Percentiles rank a stretch among this genome's conserved stretches.
phyloP scores from a whole-genome alignment of 2,113 vertebrate species.

The Phainopepla nitens region DNA sequence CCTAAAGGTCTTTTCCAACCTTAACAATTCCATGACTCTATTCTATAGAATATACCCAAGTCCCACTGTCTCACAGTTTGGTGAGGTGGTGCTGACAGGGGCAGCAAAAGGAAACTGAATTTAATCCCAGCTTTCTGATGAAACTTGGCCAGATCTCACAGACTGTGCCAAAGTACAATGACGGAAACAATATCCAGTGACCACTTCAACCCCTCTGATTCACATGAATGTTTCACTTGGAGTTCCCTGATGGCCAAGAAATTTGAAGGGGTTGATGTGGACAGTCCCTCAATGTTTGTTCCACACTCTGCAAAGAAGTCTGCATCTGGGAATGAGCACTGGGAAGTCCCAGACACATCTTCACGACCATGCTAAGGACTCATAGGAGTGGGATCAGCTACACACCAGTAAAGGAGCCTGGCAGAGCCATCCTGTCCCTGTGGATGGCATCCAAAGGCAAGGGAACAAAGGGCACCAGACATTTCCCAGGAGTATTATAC shows the following conservation, averaged over 20 bases:
- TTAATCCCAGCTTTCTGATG: not conserved
- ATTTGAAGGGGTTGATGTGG: not conserved
- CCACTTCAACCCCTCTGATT: not conserved
- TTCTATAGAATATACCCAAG: not conserved
- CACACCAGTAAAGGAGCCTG: not conserved
- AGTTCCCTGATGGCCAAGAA: not conserved
- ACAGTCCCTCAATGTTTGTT: not conserved
- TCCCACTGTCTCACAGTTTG: not conserved
- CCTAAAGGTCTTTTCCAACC: not conserved
- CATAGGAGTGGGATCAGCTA: not conserved
- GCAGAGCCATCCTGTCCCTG: not conserved
- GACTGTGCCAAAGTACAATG: not conserved
- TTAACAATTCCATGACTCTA: not conserved
- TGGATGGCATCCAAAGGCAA: not conserved
- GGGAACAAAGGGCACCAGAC: not conserved
- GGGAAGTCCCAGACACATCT: not conserved
- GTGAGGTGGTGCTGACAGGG: not conserved
- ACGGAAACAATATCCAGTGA: not conserved
- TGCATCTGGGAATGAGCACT: not conserved
- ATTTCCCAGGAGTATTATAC: not conserved
- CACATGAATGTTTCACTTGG: not conserved
- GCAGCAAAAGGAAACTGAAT: not conserved
- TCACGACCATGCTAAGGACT: not conserved
- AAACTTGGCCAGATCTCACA: not conserved
- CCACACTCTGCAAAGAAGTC: not conserved